These are phyloP conservation scores for Masnerella sp. DNA, from an alignment of 2,888 invertebrate genomes.

Conservation along the genomic window DNA sequence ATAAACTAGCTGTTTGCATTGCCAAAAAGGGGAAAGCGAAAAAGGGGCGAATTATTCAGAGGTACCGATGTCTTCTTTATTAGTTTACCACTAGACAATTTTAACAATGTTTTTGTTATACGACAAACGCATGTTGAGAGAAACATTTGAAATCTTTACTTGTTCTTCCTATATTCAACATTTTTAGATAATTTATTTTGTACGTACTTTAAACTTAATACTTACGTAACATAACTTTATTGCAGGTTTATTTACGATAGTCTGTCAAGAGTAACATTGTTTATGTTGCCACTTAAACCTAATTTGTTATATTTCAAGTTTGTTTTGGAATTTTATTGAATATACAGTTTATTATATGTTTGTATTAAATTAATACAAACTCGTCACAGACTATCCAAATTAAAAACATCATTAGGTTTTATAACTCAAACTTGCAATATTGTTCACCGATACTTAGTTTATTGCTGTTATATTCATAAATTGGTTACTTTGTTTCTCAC, in stretches of 20 bases:
- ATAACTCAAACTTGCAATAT: too few relatives aligned
- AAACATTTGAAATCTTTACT: slow-evolving; percentile 16
- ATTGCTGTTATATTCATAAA: slow-evolving; percentile 1
- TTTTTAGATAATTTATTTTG: slow-evolving; percentile 25
- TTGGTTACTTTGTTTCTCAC: slow-evolving; percentile 27
- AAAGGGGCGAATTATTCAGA: not conserved
- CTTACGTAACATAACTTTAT: slow-evolving; percentile 31
- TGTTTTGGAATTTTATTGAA: not conserved
- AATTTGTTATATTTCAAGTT: not conserved
- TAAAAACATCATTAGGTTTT: too few relatives aligned
- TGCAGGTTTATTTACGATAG: slow-evolving; percentile 16
- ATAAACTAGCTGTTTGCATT: slow-evolving; percentile 32
- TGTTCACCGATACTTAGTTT: slow-evolving; percentile 15
- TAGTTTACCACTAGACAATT: slow-evolving; percentile 30
- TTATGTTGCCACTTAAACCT: not conserved
- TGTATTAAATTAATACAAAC: too few relatives aligned
- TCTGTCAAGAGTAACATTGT: not conserved
- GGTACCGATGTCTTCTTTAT: slow-evolving; percentile 42
- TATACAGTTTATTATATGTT: too few relatives aligned
- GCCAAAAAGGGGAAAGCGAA: slow-evolving; percentile 19
- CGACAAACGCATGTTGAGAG: slow-evolving; percentile 34
- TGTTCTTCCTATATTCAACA: slow-evolving; percentile 30
- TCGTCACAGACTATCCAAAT: too few relatives aligned
- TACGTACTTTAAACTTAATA: too few relatives aligned
- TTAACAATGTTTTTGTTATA: slow-evolving; percentile 30